These are phyloP conservation scores for Parnassius smintheus DNA, from an alignment of 2,888 invertebrate genomes.

Conservation along the genomic window DNA sequence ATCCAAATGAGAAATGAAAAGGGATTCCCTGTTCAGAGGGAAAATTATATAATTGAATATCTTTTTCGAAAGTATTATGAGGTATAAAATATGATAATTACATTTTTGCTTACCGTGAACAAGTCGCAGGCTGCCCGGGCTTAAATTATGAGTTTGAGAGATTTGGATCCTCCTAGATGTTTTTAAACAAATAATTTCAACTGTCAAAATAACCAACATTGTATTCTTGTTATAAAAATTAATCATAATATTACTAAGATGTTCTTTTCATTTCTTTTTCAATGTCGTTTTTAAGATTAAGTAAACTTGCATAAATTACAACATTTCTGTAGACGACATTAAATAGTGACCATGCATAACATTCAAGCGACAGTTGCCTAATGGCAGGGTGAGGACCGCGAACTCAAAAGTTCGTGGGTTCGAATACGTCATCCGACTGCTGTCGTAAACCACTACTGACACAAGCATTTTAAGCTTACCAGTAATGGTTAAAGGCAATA, in stretches of 20 bases:
- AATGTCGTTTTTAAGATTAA: no score
- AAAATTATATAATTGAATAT: constrained; percentile 81
- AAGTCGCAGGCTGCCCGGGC: constrained; percentile 39
- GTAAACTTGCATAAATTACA: no score
- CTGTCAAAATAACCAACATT: not conserved
- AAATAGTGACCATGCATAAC: no score
- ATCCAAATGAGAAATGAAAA: constrained; percentile 81
- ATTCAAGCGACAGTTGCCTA: no score
- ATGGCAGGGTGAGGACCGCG: no score
- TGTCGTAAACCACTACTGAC: no score
- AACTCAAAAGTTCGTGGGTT: no score
- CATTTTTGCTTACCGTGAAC: constrained; percentile 70
- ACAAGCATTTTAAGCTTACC: no score
- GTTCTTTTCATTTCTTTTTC: no score
- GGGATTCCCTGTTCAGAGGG: constrained; percentile 77
- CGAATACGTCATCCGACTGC: no score
- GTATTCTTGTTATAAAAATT: not conserved
- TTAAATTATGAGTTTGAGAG: constrained; percentile 27
- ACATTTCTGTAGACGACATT: no score
- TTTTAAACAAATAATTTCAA: constrained; percentile 2
- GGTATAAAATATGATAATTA: constrained; percentile 81
- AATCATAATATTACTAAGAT: not conserved
- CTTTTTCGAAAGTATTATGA: constrained; percentile 79
- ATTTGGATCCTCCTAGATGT: constrained; percentile 15
- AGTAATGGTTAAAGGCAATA: no score